Percentiles rank a stretch among this genome's conserved stretches.
phyloP scores from a whole-genome alignment of 2,888 invertebrate genomes.

The Plagodis dolabraria region DNA sequence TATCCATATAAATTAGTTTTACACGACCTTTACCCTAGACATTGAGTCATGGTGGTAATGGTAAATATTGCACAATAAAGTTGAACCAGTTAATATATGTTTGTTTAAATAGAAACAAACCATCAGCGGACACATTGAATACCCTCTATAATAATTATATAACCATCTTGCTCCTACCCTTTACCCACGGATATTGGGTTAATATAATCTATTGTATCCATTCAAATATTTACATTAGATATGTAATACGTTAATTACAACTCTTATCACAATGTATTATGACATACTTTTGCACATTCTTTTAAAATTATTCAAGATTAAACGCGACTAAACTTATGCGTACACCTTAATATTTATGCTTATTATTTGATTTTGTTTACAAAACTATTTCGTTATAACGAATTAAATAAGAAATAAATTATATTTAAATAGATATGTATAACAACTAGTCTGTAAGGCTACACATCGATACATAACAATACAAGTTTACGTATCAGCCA shows the following conservation, averaged over 20 bases:
- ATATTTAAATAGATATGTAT: constrained; percentile 28
- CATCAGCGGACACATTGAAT: too few relatives aligned
- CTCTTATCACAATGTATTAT: constrained; percentile 60
- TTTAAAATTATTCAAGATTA: constrained; percentile 21
- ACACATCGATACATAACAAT: constrained; percentile 5
- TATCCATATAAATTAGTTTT: too few relatives aligned
- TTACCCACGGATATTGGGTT: neutral
- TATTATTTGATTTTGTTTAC: neutral
- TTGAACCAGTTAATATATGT: too few relatives aligned
- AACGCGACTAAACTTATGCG: constrained; percentile 18
- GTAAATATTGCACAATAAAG: too few relatives aligned
- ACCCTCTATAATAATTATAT: too few relatives aligned
- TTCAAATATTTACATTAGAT: constrained; percentile 41
- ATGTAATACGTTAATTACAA: constrained; percentile 52
- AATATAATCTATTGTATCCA: neutral
- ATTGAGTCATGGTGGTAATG: too few relatives aligned
- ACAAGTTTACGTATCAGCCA: constrained; percentile 31
- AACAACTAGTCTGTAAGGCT: neutral
- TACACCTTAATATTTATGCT: constrained; percentile 13
- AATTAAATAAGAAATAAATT: constrained; percentile 16
- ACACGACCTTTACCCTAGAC: too few relatives aligned
- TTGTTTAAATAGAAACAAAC: too few relatives aligned
- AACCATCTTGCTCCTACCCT: too few relatives aligned
- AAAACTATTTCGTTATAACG: constrained; percentile 3
- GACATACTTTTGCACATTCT: constrained; percentile 41